These are phyloP conservation scores for Ciconia nigra DNA, from an alignment of 2,797 vertebrate species.

Conservation along the genomic window DNA sequence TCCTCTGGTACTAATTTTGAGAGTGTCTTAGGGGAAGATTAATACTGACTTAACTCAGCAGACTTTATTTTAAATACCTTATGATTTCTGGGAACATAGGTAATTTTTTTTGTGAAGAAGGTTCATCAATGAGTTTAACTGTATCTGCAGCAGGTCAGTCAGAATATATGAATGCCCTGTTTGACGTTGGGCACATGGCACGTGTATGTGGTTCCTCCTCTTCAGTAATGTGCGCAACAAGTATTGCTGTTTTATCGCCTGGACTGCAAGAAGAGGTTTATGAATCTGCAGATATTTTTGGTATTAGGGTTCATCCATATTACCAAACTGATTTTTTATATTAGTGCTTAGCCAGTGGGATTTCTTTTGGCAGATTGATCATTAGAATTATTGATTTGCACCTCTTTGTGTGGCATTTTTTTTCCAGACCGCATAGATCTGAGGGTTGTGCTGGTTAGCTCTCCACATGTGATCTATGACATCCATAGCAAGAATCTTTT, in stretches of 20 bases:
- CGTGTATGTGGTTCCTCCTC: not conserved
- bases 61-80: not conserved
- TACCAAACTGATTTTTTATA: not conserved
- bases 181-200: not conserved
- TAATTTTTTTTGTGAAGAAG: not conserved
- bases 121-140: not conserved
- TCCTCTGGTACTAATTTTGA: not conserved
- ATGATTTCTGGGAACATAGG: not conserved
- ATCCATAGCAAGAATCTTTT: not conserved
- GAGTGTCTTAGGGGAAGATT: not conserved
- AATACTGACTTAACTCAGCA: not conserved
- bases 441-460: not conserved
- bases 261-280: not conserved
- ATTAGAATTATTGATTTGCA: not conserved
- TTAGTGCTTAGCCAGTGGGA: not conserved
- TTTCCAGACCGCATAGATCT: not conserved
- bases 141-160: not conserved
- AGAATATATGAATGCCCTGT: not conserved
- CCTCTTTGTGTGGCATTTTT: not conserved
- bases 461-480: not conserved
- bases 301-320: not conserved
- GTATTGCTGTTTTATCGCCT: not conserved
- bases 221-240: not conserved
- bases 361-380: not conserved
- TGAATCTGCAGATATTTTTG: not conserved